These are phyloP conservation scores for Cheumatopsyche charites DNA, from an alignment of 1,140 invertebrate species.

Conservation along the genomic window DNA sequence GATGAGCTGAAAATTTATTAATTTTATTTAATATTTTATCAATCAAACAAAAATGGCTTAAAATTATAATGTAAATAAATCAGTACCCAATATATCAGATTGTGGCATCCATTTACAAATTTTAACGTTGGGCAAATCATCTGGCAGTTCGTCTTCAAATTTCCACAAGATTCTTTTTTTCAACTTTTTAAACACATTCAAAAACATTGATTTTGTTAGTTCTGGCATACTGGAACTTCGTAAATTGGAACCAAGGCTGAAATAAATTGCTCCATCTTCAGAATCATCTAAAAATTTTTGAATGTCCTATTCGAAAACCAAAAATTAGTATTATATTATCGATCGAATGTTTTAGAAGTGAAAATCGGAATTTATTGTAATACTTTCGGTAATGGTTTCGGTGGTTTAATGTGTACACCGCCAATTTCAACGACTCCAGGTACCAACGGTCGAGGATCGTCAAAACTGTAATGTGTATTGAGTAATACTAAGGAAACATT, in stretches of 20 bases:
- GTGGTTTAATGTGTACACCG: conserved; percentile 57
- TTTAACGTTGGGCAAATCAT: conserved; percentile 65
- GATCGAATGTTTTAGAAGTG: too few species aligned
- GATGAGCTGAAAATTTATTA: conserved; percentile 57
- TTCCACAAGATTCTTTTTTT: conserved; percentile 71
- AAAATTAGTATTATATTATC: background rate
- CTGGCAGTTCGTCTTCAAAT: conserved; percentile 63
- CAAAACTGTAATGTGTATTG: conserved; percentile 52
- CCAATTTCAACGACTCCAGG: conserved; percentile 60
- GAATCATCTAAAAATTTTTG: conserved; percentile 63
- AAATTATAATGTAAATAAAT: too few species aligned
- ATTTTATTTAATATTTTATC: too few species aligned
- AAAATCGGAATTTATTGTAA: background rate
- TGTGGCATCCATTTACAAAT: conserved; percentile 73
- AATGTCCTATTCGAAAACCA: conserved; percentile 55
- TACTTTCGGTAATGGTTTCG: conserved; percentile 53
- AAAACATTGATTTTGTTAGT: conserved; percentile 59
- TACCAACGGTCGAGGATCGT: conserved; percentile 56
- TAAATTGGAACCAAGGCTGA: conserved; percentile 62
- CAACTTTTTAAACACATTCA: conserved; percentile 60
- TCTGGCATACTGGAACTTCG: conserved; percentile 62
- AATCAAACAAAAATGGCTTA: too few species aligned
- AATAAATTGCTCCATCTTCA: conserved; percentile 65
- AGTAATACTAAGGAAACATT: conserved; percentile 54
- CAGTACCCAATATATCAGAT: conserved; percentile 71